Base-by-base conservation (phyloP, 64 coral and sea anemone genomes). In the Platygyra sinensis region DNA sequence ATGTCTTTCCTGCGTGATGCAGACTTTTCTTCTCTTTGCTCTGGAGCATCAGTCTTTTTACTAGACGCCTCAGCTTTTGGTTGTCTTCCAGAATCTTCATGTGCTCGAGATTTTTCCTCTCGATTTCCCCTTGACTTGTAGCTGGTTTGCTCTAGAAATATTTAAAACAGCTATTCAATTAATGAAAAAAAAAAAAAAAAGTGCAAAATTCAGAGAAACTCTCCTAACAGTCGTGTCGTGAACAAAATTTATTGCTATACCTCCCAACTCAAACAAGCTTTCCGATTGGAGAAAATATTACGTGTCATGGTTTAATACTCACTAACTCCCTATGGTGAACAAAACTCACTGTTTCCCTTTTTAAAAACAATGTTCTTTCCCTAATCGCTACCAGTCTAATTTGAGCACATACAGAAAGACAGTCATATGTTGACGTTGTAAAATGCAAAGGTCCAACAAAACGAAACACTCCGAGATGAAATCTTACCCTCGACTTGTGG, bases 401-500 rank as follows among this genome's bases (percentile, higher is more conserved):
- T 46, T 5, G 5, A 46, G 42, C 42, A 46, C 42, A 46, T 46
- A 46, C 42, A 46, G 0, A 46, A 46, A 46, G 3, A 46, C 42
- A 46, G 42, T 46, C 42, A 7, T 46, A 7, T 46, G 42, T 46
- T 46, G 42, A 46, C 42, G 7, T 46, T 46, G 42, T 46, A 5
- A 46, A 46, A 46, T 46, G 7, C 42, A 46, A 46, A 46, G 42
- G 0, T 22, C 25, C 13, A 73, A 30, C 28, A 50, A 18, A 0
- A 5, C 31, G 10, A 16, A 55, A 33, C 54, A 8, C 5, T 27
- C 30, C 29, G 16, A 22, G 49, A 11, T 50, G 0, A 38, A 50
- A 36, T 10, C 55, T 71, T 52, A 96, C 91, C 91, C 31, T 90
- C 90, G 61, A 86, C 76, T 18, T 93, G 87, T 27, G 82, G 77